Evolutionary conservation across 1,140 invertebrate genomes (phyloP).

Genomic region (Bombus difficillimus): DNA sequence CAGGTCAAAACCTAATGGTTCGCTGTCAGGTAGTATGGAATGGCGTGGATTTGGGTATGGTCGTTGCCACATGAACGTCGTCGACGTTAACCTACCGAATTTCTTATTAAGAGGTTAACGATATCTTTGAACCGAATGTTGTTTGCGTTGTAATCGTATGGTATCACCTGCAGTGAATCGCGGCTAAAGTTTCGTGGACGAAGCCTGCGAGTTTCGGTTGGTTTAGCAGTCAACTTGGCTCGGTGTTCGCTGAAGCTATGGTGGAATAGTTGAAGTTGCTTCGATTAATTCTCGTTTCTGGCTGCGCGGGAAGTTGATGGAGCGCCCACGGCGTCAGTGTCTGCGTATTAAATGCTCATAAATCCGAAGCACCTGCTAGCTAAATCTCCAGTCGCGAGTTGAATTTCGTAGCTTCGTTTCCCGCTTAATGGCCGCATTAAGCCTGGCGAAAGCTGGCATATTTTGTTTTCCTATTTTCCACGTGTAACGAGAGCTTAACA

Average conservation of each 20-base stretch:
- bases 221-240: constrained; percentile 30
- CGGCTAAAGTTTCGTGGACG: neutral
- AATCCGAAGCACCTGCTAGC: constrained; percentile 46
- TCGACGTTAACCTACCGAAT: neutral
- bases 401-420: constrained; percentile 6
- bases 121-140: neutral
- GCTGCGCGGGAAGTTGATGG: constrained; percentile 55
- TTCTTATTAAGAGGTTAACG: neutral
- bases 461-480: neutral
- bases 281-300: constrained; percentile 63
- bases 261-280: constrained; percentile 60
- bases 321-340: constrained; percentile 28
- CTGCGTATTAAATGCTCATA: constrained; percentile 54
- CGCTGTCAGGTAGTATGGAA: no score
- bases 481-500: neutral
- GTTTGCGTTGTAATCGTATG: neutral
- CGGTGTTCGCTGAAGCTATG: constrained; percentile 33
- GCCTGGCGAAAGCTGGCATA: neutral
- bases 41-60: no score
- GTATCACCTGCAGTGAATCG: constrained; percentile 45
- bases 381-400: constrained; percentile 19
- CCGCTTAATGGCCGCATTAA: constrained; percentile 10
- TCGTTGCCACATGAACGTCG: no score
- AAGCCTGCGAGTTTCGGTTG: constrained; percentile 28
- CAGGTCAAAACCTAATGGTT: no score